phyloP scores from a whole-genome alignment of 35 echinoderm and acorn worm species.

The Patiria miniata region DNA sequence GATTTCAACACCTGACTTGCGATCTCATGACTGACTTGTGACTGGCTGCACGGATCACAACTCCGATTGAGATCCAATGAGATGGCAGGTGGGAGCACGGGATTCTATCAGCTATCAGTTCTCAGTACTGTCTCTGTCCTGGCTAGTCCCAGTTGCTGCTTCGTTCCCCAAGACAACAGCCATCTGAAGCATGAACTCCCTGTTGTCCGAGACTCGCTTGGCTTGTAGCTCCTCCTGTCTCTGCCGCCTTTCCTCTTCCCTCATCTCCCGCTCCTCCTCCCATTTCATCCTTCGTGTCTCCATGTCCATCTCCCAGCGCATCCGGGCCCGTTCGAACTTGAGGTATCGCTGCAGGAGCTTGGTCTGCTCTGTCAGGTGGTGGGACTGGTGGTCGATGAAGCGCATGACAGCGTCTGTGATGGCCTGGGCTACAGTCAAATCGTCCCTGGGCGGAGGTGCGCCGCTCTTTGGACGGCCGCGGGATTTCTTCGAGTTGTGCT shows the following conservation, averaged over 20 bases:
- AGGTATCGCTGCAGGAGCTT: slow-evolving; percentile 20
- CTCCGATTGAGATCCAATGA: too few relatives aligned
- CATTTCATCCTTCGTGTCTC: slow-evolving; percentile 23
- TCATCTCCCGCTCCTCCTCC: slow-evolving; percentile 9
- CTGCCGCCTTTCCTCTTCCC: slow-evolving; percentile 2
- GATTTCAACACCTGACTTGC: too few relatives aligned
- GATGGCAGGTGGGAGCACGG: too few relatives aligned
- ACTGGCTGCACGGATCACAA: too few relatives aligned
- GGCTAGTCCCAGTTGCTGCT: background rate
- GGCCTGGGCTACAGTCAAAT: background rate
- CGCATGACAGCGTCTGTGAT: background rate
- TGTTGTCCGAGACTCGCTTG: slow-evolving; percentile 1
- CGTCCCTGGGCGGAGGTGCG: slow-evolving; percentile 8
- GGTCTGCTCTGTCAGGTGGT: background rate
- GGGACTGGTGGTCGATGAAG: slow-evolving; percentile 4
- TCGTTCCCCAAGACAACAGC: slow-evolving; percentile 14
- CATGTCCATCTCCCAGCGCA: slow-evolving; percentile 24
- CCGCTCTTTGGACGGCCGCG: background rate
- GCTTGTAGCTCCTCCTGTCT: background rate
- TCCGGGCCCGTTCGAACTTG: slow-evolving; percentile 17
- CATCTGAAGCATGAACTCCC: slow-evolving; percentile 11
- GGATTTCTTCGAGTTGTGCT: background rate
- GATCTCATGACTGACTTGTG: too few relatives aligned
- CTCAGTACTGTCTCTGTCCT: too few relatives aligned
- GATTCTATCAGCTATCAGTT: too few relatives aligned